A percentile compares a stretch with the other conserved stretches of the same genome.
Conservation (phyloP, 2,888 invertebrate species). For the Bombyx huttoni region DNA sequence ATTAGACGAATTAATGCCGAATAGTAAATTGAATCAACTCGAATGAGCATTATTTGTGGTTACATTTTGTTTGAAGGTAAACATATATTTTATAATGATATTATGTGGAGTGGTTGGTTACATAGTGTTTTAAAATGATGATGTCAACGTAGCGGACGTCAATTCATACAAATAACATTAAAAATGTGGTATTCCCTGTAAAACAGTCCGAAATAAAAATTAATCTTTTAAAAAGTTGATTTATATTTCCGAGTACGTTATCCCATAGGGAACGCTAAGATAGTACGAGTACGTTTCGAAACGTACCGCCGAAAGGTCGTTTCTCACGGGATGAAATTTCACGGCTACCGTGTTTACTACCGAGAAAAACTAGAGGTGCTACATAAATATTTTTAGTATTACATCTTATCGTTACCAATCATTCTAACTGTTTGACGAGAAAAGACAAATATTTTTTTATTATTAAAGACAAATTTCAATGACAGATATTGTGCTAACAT, state of each 20-base stretch:
- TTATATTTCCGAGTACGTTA: neutral
- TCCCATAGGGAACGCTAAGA: neutral
- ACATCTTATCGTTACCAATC: neutral
- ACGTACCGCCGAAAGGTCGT: neutral
- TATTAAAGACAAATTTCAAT: too few relatives aligned
- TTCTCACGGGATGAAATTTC: neutral
- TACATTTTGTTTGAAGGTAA: neutral
- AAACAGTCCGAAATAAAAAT: neutral
- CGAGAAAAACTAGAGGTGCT: neutral
- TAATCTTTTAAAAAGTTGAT: neutral
- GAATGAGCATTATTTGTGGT: slow-evolving; percentile 1
- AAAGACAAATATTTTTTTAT: neutral
- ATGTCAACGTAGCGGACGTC: too few relatives aligned
- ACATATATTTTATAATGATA: too few relatives aligned
- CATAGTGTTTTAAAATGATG: too few relatives aligned
- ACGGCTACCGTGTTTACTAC: neutral
- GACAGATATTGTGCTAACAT: too few relatives aligned
- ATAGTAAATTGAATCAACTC: slow-evolving; percentile 7
- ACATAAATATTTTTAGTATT: neutral
- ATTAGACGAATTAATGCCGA: slow-evolving; percentile 5
- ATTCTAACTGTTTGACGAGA: too few relatives aligned
- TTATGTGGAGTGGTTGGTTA: too few relatives aligned
- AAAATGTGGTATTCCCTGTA: neutral
- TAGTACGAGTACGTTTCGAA: neutral
- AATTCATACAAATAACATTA: neutral